phyloP scores from a whole-genome alignment of 2,888 invertebrate genomes.

The Idaea straminata region DNA sequence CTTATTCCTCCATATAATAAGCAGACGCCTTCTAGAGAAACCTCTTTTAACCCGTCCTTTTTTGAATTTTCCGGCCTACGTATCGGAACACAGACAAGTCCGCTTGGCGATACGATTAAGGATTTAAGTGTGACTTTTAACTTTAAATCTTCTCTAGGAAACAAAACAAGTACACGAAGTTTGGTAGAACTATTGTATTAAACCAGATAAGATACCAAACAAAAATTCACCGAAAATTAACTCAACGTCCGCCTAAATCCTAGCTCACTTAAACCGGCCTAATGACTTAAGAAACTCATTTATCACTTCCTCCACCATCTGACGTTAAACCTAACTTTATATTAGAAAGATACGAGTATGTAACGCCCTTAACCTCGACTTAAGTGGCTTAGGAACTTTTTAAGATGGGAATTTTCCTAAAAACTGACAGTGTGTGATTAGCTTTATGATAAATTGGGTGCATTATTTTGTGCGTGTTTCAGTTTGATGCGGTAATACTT shows the following conservation, averaged over 20 bases:
- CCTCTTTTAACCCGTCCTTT: too few relatives aligned
- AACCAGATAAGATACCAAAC: neutral
- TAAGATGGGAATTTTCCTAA: neutral
- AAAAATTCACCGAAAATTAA: neutral
- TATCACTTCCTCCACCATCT: neutral
- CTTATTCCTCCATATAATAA: too few relatives aligned
- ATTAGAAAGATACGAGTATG: neutral
- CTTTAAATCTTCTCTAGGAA: too few relatives aligned
- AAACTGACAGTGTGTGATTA: conserved; percentile 1
- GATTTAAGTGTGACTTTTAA: too few relatives aligned
- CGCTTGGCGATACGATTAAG: too few relatives aligned
- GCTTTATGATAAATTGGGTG: neutral
- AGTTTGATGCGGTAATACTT: too few relatives aligned
- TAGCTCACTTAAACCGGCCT: neutral
- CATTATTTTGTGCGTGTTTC: neutral
- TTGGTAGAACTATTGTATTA: neutral
- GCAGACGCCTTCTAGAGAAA: too few relatives aligned
- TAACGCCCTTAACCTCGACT: neutral
- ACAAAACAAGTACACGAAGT: too few relatives aligned
- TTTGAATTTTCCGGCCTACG: too few relatives aligned
- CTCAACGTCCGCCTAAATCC: neutral
- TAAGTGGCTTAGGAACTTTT: neutral
- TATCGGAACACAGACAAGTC: too few relatives aligned
- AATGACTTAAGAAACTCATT: neutral
- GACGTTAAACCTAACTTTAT: neutral